Conservation (phyloP, 2,888 invertebrate species). For the Hemaris fuciformis region DNA sequence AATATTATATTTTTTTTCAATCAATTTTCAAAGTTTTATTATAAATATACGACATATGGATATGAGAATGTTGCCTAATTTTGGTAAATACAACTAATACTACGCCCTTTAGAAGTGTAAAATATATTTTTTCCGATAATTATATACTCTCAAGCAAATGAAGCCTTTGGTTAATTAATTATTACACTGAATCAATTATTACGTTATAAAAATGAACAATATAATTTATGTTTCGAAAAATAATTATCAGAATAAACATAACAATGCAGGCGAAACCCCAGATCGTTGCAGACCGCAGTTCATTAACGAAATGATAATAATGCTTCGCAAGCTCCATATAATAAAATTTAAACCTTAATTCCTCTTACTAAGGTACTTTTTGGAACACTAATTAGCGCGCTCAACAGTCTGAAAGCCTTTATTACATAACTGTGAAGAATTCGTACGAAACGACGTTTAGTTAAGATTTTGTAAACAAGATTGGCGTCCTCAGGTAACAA, state of each 20-base stretch:
- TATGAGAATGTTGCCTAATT: no score
- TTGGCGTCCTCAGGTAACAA: constrained; percentile 7
- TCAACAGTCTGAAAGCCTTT: not conserved
- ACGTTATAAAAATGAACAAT: not conserved
- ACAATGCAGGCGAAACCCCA: not conserved
- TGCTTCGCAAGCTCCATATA: not conserved
- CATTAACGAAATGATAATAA: not conserved
- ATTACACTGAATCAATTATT: not conserved
- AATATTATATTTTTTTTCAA: no score
- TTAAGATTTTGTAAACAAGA: constrained; percentile 10
- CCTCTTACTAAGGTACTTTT: not conserved
- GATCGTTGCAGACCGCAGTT: not conserved
- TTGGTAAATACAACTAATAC: no score
- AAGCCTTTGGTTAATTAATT: no score
- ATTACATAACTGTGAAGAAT: not conserved
- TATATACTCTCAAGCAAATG: no score
- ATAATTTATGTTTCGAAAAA: not conserved
- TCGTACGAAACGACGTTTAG: not conserved
- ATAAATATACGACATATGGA: no score
- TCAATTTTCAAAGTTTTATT: no score
- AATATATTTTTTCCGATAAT: no score
- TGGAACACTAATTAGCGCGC: not conserved
- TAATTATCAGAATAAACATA: not conserved
- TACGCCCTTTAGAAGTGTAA: no score
- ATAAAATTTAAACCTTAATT: not conserved